Percentiles rank a stretch among this genome's conserved stretches.
Conservation (phyloP, 2,888 invertebrate genomes). For the Pristionchus arcanus region DNA sequence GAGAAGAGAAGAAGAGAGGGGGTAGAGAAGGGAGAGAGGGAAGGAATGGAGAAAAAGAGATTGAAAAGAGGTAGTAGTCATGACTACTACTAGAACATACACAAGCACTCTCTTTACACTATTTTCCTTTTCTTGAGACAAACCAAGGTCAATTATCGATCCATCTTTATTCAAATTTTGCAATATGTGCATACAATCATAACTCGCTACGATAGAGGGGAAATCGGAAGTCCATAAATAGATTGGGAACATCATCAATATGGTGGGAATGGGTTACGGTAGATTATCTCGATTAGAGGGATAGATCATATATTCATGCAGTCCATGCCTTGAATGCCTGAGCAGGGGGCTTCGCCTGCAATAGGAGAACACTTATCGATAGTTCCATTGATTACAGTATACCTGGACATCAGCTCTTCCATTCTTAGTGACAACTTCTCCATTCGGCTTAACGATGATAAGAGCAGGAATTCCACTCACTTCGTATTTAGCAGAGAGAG, state of each 20-base stretch:
- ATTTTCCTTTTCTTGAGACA: conserved; percentile 56
- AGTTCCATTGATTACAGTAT: conserved; percentile 79
- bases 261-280: conserved; percentile 33
- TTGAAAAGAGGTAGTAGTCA: conserved; percentile 20
- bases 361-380: conserved; percentile 80
- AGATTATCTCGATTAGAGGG: not conserved
- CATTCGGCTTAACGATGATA: conserved; percentile 80
- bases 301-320: conserved; percentile 1
- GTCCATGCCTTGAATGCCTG: conserved; percentile 50
- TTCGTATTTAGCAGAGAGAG: conserved; percentile 79
- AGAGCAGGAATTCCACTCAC: conserved; percentile 81
- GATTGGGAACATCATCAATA: conserved; percentile 11
- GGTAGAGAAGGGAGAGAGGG: conserved; percentile 36
- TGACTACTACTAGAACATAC: conserved; percentile 29
- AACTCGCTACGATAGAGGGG: conserved; percentile 19
- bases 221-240: not conserved
- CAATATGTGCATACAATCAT: conserved; percentile 51
- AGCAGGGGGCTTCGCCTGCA: conserved; percentile 66
- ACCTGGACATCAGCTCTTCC: conserved; percentile 81
- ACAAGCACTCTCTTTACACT: conserved; percentile 54
- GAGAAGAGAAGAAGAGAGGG: conserved; percentile 54
- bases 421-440: conserved; percentile 80
- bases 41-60: conserved; percentile 48
- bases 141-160: conserved; percentile 6
- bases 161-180: conserved; percentile 12